Evolutionary conservation across 2,888 invertebrate species (phyloP).

Genomic region (Scaptomyza reducta): DNA sequence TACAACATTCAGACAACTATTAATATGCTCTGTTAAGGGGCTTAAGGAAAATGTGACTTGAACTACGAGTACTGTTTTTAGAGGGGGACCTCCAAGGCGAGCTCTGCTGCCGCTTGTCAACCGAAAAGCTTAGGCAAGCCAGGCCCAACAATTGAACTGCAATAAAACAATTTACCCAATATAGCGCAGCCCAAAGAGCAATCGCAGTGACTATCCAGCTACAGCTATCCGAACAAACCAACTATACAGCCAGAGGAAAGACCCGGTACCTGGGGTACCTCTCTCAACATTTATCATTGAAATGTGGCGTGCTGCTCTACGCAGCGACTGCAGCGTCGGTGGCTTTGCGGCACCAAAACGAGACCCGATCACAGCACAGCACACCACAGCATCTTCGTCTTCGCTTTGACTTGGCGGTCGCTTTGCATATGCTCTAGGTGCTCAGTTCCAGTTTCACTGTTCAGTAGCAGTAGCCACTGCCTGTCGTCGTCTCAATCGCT

Average conservation of each 20-base stretch:
- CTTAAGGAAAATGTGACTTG: constrained; percentile 32
- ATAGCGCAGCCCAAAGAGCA: constrained; percentile 76
- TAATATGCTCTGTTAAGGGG: not conserved
- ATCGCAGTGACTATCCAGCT: constrained; percentile 58
- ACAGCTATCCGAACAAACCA: constrained; percentile 24
- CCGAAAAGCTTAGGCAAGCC: constrained; percentile 51
- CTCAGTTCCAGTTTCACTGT: constrained; percentile 23
- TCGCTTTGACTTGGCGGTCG: constrained; percentile 75
- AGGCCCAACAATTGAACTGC: constrained; percentile 81
- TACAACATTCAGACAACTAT: not conserved
- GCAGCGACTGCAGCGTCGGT: constrained; percentile 57
- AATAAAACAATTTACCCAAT: constrained; percentile 83
- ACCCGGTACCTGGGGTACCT: constrained; percentile 23
- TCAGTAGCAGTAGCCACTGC: constrained; percentile 17
- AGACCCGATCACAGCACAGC: constrained; percentile 63
- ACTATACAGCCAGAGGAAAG: constrained; percentile 21
- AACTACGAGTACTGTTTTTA: constrained; percentile 42
- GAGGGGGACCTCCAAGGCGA: constrained; percentile 80
- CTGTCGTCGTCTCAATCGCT: constrained; percentile 43
- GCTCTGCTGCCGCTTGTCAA: constrained; percentile 78
- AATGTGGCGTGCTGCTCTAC: constrained; percentile 77
- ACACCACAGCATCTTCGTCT: constrained; percentile 23
- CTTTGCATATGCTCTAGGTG: constrained; percentile 62
- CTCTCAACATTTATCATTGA: constrained; percentile 81
- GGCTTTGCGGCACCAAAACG: constrained; percentile 80